A percentile compares a stretch with the other conserved stretches of the same genome.
Evolutionary conservation across 1,140 invertebrate species (phyloP).

Genomic region (Danaus melanippus): DNA sequence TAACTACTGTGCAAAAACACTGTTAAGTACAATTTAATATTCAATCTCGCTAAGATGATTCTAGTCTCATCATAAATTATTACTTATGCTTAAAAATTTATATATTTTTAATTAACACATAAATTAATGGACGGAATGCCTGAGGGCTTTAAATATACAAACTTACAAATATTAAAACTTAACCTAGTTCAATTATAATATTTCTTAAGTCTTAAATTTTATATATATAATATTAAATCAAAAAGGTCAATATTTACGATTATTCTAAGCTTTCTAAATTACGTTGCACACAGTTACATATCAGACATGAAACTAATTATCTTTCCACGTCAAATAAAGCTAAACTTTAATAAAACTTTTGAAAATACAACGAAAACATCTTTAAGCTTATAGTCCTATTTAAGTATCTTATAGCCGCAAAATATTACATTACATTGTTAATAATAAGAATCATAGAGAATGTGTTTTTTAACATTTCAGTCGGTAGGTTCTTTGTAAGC

Average conservation of each 20-base stretch:
- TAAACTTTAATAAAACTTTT: too few species aligned
- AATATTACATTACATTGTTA: constrained; percentile 6
- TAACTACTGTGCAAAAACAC: constrained; percentile 4
- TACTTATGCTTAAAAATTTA: too few species aligned
- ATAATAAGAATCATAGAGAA: not conserved
- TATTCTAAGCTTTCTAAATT: too few species aligned
- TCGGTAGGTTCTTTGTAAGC: too few species aligned
- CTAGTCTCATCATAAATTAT: not conserved
- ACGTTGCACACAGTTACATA: too few species aligned
- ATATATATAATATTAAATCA: too few species aligned
- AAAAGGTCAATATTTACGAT: too few species aligned
- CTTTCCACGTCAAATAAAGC: too few species aligned
- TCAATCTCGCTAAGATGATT: too few species aligned
- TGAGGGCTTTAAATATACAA: constrained; percentile 37
- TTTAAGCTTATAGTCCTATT: constrained; percentile 19
- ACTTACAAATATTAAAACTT: constrained; percentile 1
- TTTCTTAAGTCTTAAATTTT: not conserved
- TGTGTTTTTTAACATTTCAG: not conserved
- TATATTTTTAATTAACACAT: constrained; percentile 15
- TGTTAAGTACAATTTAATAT: constrained; percentile 3
- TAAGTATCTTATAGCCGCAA: constrained; percentile 22
- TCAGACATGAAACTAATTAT: too few species aligned
- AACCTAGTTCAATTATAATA: too few species aligned
- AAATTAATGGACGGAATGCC: constrained; percentile 43
- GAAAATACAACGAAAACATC: not conserved